Conservation (phyloP, 1,140 invertebrate species). For the Achroia grisella region DNA sequence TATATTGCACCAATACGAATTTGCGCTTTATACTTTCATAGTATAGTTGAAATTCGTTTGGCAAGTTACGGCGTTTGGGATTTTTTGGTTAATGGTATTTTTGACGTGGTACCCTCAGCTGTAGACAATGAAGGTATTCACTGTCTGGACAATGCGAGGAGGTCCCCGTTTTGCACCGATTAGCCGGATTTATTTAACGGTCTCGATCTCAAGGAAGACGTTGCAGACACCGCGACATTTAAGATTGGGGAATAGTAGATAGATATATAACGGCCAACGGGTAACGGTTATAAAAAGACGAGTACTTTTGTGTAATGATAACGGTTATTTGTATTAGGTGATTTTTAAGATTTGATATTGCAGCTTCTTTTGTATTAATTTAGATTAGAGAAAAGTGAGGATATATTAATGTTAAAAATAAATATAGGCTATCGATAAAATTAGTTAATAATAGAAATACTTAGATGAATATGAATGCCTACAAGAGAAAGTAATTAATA, state of each 20-base stretch:
- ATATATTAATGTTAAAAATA: too few species aligned
- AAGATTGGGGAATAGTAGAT: too few species aligned
- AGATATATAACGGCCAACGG: background rate
- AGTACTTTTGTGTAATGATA: background rate
- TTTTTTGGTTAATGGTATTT: constrained; percentile 17
- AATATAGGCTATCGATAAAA: too few species aligned
- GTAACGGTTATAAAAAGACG: background rate
- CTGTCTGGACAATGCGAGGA: constrained; percentile 54
- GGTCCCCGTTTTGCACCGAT: constrained; percentile 38
- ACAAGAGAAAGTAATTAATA: too few species aligned
- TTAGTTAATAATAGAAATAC: too few species aligned
- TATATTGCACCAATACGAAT: constrained; percentile 8
- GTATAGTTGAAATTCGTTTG: constrained; percentile 18
- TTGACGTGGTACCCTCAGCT: constrained; percentile 15
- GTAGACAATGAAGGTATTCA: constrained; percentile 66
- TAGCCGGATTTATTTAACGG: constrained; percentile 64
- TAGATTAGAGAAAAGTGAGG: too few species aligned
- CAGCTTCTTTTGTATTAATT: too few species aligned
- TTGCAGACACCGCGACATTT: constrained; percentile 19
- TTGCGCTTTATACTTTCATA: constrained; percentile 5
- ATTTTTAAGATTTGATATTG: too few species aligned
- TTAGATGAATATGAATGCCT: too few species aligned
- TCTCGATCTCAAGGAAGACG: constrained; percentile 32
- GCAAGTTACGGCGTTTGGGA: constrained; percentile 8
- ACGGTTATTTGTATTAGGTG: too few species aligned